These are phyloP conservation scores for Sebastiscus albofasciatus DNA, from an alignment of 2,797 vertebrate species.

Conservation along the genomic window DNA sequence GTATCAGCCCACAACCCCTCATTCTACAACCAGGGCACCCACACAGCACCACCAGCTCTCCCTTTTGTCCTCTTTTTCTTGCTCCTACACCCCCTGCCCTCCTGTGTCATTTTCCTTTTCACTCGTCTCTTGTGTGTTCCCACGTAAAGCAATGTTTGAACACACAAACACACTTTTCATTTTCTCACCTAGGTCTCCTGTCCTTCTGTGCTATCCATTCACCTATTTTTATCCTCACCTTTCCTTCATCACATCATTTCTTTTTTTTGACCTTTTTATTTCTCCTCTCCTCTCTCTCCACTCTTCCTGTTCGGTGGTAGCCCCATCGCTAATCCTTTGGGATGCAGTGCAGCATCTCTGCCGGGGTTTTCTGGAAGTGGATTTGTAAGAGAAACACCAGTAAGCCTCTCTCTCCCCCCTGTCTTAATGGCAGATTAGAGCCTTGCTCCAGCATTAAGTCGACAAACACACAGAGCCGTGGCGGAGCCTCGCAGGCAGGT, in stretches of 20 bases:
- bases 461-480: slow-evolving; percentile 67
- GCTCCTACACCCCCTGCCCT: slow-evolving; percentile 40
- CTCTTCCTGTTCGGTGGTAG: slow-evolving; percentile 11
- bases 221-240: slow-evolving; percentile 11
- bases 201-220: background rate
- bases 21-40: slow-evolving; percentile 34
- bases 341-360: slow-evolving; percentile 69
- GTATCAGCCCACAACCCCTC: slow-evolving; percentile 36
- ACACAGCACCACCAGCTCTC: slow-evolving; percentile 38
- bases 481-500: slow-evolving; percentile 63
- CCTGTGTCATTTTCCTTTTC: slow-evolving; percentile 48
- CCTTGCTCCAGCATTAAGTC: slow-evolving; percentile 69
- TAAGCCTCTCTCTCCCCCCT: slow-evolving; percentile 76
- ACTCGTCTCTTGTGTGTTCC: slow-evolving; percentile 25
- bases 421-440: slow-evolving; percentile 85
- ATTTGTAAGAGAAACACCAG: slow-evolving; percentile 84
- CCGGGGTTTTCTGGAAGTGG: slow-evolving; percentile 74
- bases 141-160: slow-evolving; percentile 15
- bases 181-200: background rate
- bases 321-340: slow-evolving; percentile 69
- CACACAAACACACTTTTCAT: slow-evolving; percentile 1
- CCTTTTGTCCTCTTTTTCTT: slow-evolving; percentile 30
- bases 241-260: slow-evolving; percentile 22
- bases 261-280: slow-evolving; percentile 28
- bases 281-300: background rate